Conservation (phyloP, 1,140 invertebrate genomes). For the Calephelis nemesis region DNA sequence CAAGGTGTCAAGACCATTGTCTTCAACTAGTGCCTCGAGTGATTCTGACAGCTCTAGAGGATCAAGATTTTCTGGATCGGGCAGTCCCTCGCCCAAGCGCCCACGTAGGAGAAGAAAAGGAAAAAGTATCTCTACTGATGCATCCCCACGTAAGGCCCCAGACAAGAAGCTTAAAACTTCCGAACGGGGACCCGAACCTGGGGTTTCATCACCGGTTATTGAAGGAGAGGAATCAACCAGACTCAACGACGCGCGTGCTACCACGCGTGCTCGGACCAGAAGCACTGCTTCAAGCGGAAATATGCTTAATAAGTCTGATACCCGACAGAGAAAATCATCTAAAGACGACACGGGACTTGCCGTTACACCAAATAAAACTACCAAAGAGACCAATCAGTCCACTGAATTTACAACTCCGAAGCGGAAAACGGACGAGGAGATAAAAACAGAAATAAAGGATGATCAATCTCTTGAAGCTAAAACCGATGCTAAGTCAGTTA, state of each 20-base stretch:
- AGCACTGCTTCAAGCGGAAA: slow-evolving; percentile 83
- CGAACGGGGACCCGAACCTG: slow-evolving; percentile 87
- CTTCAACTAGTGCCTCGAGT: slow-evolving; percentile 78
- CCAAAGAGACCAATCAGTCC: slow-evolving; percentile 81
- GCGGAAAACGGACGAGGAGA: slow-evolving; percentile 85
- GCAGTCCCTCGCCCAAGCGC: slow-evolving; percentile 61
- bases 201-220: slow-evolving; percentile 86
- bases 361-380: slow-evolving; percentile 57
- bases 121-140: slow-evolving; percentile 64
- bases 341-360: slow-evolving; percentile 61
- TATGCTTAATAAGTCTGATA: slow-evolving; percentile 80
- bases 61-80: slow-evolving; percentile 59
- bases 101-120: slow-evolving; percentile 62
- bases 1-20: slow-evolving; percentile 79
- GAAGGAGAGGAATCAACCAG: slow-evolving; percentile 86
- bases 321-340: slow-evolving; percentile 81
- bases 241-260: slow-evolving; percentile 75
- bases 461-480: slow-evolving; percentile 28
- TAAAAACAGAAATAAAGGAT: slow-evolving; percentile 59
- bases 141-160: slow-evolving; percentile 82
- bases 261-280: slow-evolving; percentile 82
- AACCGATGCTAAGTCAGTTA: slow-evolving; percentile 42
- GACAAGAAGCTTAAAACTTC: slow-evolving; percentile 93
- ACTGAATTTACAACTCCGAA: slow-evolving; percentile 82
- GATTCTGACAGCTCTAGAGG: slow-evolving; percentile 73